phyloP scores from a whole-genome alignment of 2,113 vertebrate genomes.

The Probosciger aterrimus region DNA sequence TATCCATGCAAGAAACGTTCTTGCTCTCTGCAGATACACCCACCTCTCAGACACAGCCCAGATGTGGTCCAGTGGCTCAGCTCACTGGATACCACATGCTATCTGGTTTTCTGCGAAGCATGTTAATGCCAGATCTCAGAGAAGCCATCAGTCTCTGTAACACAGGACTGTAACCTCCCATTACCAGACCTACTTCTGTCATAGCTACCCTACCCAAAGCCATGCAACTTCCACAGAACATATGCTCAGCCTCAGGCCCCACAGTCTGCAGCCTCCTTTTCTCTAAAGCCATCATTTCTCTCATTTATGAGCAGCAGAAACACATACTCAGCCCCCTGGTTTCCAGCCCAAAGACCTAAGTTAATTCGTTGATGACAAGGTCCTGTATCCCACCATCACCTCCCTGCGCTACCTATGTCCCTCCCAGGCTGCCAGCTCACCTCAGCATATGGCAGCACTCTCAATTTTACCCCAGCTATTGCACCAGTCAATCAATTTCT shows the following conservation, averaged over 20 bases:
- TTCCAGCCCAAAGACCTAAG: background rate
- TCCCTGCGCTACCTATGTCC: accelerated
- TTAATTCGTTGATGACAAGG: background rate
- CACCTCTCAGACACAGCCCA: background rate
- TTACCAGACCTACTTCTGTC: background rate
- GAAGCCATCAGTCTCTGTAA: background rate
- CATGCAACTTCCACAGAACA: background rate
- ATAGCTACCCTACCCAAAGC: background rate
- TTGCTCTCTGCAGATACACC: background rate
- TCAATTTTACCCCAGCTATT: background rate
- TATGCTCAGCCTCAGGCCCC: background rate
- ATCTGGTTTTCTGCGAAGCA: background rate
- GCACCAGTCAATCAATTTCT: background rate
- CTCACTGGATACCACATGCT: background rate
- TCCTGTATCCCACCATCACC: background rate
- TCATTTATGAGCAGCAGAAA: background rate
- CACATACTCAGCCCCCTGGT: background rate
- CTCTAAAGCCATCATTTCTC: background rate
- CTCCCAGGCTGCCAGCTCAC: background rate
- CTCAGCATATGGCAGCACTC: accelerated
- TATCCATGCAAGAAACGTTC: background rate
- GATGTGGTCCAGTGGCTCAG: background rate
- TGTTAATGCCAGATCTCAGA: background rate
- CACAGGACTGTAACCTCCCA: accelerated
- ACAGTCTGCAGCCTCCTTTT: background rate